Evolutionary conservation across 2,797 vertebrate genomes (phyloP).

Genomic region (Novumbra hubbsi): DNA sequence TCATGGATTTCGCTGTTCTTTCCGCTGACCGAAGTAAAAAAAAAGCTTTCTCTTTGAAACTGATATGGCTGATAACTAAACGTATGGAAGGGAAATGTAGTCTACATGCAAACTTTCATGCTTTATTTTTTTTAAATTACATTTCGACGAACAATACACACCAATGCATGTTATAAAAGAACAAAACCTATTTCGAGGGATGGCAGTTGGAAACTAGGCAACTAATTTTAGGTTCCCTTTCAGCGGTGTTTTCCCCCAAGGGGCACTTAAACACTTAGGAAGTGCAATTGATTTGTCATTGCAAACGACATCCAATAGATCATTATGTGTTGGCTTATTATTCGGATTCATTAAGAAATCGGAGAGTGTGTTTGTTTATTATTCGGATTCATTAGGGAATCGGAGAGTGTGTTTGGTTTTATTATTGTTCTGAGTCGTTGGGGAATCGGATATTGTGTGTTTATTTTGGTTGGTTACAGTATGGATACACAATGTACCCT

Average conservation of each 20-base stretch:
- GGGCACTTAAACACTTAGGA: neutral
- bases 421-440: too few relatives aligned
- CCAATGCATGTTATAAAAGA: too few relatives aligned
- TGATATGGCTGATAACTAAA: neutral
- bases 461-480: too few relatives aligned
- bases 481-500: too few relatives aligned
- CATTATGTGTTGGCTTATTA: neutral
- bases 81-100: neutral
- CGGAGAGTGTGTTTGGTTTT: too few relatives aligned
- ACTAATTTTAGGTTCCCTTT: neutral
- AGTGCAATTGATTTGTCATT: neutral
- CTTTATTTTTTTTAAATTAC: neutral
- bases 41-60: neutral
- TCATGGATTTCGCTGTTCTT: neutral
- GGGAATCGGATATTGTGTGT: too few relatives aligned
- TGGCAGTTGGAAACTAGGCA: neutral
- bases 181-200: neutral
- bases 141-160: neutral
- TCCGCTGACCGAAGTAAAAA: neutral
- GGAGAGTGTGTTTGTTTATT: too few relatives aligned
- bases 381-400: too few relatives aligned
- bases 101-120: neutral
- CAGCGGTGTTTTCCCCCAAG: neutral
- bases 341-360: neutral
- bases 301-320: neutral